A percentile compares a stretch with the other conserved stretches of the same genome.
Conservation (phyloP, 2,888 invertebrate genomes). For the Hypercompe scribonia region DNA sequence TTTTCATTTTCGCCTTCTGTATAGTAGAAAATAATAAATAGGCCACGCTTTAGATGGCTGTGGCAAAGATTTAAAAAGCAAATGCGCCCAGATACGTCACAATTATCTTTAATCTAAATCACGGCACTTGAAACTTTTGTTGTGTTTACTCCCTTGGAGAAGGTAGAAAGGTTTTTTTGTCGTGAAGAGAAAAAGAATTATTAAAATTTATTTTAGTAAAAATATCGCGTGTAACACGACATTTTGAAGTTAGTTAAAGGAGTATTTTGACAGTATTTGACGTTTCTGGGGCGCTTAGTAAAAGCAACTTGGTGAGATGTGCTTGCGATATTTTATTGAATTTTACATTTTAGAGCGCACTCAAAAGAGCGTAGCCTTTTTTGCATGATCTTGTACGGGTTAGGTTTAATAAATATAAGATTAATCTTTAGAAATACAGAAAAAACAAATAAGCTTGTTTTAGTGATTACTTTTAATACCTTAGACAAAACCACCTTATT, state of each 20-base stretch:
- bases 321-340: background rate
- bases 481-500: background rate
- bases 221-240: background rate
- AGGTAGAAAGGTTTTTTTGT: no score
- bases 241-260: background rate
- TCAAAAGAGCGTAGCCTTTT: background rate
- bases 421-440: background rate
- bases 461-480: background rate
- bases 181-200: background rate
- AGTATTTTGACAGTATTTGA: background rate
- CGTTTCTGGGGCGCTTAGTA: background rate
- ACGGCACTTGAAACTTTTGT: background rate
- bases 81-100: background rate
- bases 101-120: background rate
- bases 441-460: background rate
- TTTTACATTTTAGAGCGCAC: background rate
- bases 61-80: background rate
- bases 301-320: background rate
- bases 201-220: background rate
- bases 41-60: background rate
- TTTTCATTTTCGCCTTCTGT: slow-evolving; percentile 34
- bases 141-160: background rate
- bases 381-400: no score
- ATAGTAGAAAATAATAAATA: slow-evolving; percentile 15
- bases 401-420: background rate